Evolutionary conservation across 2,888 invertebrate species (phyloP), one percentile per base, ranked within the genome.

Genomic region (Eupelmus urozonus): DNA sequence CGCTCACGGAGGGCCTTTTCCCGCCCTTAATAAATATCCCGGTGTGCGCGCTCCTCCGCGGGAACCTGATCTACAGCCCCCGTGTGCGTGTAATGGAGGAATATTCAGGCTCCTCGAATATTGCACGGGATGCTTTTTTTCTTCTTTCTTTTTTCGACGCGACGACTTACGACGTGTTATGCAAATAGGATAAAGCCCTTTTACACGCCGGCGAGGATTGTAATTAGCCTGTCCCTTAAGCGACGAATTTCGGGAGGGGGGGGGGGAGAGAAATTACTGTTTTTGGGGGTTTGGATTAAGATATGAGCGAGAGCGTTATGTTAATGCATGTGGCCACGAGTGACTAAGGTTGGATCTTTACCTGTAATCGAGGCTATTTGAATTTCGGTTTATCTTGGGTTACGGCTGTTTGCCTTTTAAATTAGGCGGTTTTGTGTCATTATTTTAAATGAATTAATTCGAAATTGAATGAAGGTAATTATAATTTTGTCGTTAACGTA

Each of bases 181-280:
- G 87, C 86, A 87, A 88, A 89, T 89, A 85, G 82, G 83, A 85
- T 86, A 84, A 83, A 34, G n/a, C 57, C 84, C 83, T 83, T 86
- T 85, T 86, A 85, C 85, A 84, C 84, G 85, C 85, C 83, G 81
- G 80, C 79, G 82, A 79, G 72, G 79, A 82, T 85, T 81, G 84
- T 87, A 88, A 87, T 88, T 87, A 85, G 85, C 85, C n/a, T 85
- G 81, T 82, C 78, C 55, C 45, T 69, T 40, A 65, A 67, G 34
- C 51, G 73, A 59, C 65, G 45, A 59, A 75, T 74, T 74, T 34
- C 23, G 13, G 13, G 2, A 1, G 42, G 20, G 34, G 57, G 45
- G 29, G 57, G 29, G 16, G n/a, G 3, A 4, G 45, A 20, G 65
- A 65, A 45, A 66, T 57, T 34, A 62, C 34, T 45, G 4, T 45